Percentiles rank a stretch among this genome's conserved stretches.
Conservation (phyloP, 2,113 vertebrate genomes). For the Pyrgilauda ruficollis region DNA sequence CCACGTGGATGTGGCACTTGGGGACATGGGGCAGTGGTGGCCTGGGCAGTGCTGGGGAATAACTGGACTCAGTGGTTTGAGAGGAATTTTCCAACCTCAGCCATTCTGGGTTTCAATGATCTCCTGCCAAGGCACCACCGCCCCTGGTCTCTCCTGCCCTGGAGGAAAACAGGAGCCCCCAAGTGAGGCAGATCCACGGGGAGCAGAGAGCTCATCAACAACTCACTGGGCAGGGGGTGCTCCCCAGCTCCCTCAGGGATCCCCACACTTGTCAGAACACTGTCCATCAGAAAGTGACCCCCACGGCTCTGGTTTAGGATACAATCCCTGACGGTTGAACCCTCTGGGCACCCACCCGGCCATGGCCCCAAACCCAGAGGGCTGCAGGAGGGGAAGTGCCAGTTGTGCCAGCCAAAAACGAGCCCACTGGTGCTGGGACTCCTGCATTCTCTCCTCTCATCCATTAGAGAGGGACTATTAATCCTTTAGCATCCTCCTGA, state of each 20-base stretch:
- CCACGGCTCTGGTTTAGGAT: not conserved
- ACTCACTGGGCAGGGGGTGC: accelerated
- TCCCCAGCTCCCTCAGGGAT: not conserved
- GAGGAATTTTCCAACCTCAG: too few species aligned
- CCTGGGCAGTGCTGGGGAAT: not conserved
- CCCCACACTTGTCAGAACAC: not conserved
- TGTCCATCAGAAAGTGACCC: accelerated
- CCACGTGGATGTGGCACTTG: not conserved
- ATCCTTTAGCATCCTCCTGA: not conserved
- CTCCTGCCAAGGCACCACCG: not conserved
- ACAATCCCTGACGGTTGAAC: accelerated
- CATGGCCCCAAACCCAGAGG: too few species aligned
- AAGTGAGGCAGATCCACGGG: too few species aligned
- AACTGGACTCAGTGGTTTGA: accelerated
- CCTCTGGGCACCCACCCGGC: too few species aligned
- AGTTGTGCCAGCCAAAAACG: not conserved
- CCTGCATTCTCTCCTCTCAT: not conserved
- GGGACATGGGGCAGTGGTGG: not conserved
- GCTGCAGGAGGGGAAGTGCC: accelerated
- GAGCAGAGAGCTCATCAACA: not conserved
- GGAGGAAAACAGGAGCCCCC: too few species aligned
- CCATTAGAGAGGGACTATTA: not conserved
- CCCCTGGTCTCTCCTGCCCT: too few species aligned
- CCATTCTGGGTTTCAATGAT: accelerated
- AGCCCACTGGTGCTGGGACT: not conserved